phyloP scores from a whole-genome alignment of 2,113 vertebrate species.

The Etia nguti region DNA sequence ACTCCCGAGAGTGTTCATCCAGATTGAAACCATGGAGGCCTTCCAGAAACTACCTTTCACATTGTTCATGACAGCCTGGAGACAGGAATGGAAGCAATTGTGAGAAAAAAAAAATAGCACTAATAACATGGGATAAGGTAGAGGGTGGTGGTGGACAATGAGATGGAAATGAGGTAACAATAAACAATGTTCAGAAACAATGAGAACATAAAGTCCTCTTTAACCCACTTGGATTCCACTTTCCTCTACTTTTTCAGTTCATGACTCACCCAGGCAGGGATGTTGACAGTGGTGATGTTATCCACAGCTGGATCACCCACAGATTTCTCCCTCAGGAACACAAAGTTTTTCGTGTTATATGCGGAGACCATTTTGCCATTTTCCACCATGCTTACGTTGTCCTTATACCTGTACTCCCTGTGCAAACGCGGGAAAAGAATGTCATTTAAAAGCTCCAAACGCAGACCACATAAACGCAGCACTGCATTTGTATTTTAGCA shows the following conservation, averaged over 20 bases:
- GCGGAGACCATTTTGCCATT: conserved; percentile 82
- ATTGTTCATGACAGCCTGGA: conserved; percentile 81
- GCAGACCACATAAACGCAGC: not conserved
- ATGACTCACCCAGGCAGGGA: conserved; percentile 88
- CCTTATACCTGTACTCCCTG: conserved; percentile 87
- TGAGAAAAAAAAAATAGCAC: not conserved
- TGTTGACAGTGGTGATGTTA: conserved; percentile 85
- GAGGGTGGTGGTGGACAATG: not conserved
- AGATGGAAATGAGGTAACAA: not conserved
- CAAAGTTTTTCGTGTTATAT: conserved; percentile 82
- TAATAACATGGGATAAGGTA: not conserved
- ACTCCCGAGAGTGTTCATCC: conserved; percentile 28
- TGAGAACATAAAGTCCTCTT: not conserved
- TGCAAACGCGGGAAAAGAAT: not conserved
- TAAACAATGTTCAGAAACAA: not conserved
- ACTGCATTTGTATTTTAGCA: not conserved
- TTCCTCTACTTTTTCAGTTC: not conserved
- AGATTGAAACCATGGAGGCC: not conserved
- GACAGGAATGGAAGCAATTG: not conserved
- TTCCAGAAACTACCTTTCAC: conserved; percentile 43
- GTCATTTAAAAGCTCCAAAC: not conserved
- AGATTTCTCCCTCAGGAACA: conserved; percentile 83
- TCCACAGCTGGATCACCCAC: conserved; percentile 83
- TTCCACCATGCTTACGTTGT: conserved; percentile 83
- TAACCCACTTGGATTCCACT: not conserved